A percentile compares a stretch with the other conserved stretches of the same genome.
Evolutionary conservation across 1,140 invertebrate genomes (phyloP).

Genomic region (Rhopalosiphum padi): DNA sequence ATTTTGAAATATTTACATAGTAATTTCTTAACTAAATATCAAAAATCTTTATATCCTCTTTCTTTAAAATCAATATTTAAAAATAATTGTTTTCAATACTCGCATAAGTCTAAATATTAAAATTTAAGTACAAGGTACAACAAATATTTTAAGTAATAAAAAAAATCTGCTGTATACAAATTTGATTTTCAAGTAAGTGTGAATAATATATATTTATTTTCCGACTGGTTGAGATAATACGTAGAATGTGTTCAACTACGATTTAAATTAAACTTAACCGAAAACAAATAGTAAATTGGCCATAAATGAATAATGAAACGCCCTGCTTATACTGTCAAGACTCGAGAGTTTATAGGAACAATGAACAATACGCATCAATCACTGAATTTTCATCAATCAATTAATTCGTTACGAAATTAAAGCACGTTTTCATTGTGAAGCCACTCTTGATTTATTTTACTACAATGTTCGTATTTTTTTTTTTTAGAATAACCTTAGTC

Average conservation of each 20-base stretch:
- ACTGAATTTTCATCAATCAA: background rate
- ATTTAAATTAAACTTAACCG: background rate
- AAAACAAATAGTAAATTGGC: background rate
- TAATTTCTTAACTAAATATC: background rate
- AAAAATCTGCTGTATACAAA: background rate
- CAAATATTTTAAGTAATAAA: no score
- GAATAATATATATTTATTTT: background rate
- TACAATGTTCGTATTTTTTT: background rate
- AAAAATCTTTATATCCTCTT: background rate
- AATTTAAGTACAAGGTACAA: background rate
- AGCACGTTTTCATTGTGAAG: background rate
- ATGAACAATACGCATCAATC: background rate
- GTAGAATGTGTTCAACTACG: background rate
- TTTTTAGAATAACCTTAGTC: background rate
- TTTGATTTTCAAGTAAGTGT: background rate
- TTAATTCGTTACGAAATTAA: constrained; percentile 22
- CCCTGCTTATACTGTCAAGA: background rate
- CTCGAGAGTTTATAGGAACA: background rate
- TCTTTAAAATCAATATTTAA: background rate
- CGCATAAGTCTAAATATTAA: background rate
- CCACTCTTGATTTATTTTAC: background rate
- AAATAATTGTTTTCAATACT: background rate
- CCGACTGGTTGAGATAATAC: background rate
- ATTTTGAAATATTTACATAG: background rate
- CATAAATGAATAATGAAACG: background rate